Evolutionary conservation across 2,113 vertebrate species (phyloP), one percentile per base, ranked within the genome.

Genomic region (Candoia aspera): DNA sequence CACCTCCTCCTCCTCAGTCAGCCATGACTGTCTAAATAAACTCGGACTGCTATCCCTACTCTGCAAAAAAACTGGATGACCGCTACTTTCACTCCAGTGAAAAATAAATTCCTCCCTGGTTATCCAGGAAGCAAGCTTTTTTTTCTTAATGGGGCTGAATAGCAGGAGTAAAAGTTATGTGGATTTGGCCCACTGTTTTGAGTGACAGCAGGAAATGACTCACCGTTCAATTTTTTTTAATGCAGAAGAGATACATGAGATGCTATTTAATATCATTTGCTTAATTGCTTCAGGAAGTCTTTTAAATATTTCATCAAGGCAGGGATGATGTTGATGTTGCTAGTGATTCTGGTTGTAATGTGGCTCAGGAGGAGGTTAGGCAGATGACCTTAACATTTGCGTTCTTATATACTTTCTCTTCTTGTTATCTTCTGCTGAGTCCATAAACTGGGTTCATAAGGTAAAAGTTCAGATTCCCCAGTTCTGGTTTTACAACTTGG

Each of bases 281-380:
- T 96, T 96, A 94, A 97, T 97, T 96, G 94, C 93, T 90, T 68
- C 54, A 91, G 93, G 94, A 96, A 94, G 86, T 93, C 86, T 92
- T 64, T 95, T 96, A 91, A 96, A 96, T 97, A 95, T 96, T 97
- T 93, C 37, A 96, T 97, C 29, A 95, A 88, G 86, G 91, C 92
- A 85, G 86, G 88, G 86, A 92, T 6, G 90, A 26, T 89, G n/a
- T 94, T 90, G 90, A 84, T 24, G 1, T 58, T 89, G 29, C 84
- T 4, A 0, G 86, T 85, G 46, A 91, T 73, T 90, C 1, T 37
- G 59, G 21, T 5, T 46, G 91, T 54, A 89, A 90, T 6, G n/a
- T 83, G 87, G 46, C 73, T 85, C 90, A 92, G 93, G 58, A 3
- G 95, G 93, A 79, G 90, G 90, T 0, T 0, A 92, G 42, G 2